Conservation (phyloP, 2,888 invertebrate genomes). For the Lithophane socia region DNA sequence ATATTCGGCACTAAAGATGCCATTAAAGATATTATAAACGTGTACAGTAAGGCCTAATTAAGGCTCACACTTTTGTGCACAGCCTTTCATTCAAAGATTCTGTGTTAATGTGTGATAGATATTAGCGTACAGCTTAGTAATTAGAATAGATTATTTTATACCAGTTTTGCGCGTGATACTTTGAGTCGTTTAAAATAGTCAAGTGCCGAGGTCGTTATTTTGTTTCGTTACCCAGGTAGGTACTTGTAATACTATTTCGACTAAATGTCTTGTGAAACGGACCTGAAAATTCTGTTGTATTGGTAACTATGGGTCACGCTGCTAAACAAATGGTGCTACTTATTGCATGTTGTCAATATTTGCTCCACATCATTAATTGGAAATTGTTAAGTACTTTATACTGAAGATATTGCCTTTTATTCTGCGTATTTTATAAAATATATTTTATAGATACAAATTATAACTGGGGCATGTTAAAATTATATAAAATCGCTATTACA, state of each 20-base stretch:
- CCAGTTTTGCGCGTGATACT: conserved; percentile 61
- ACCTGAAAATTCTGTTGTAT: conserved; percentile 54
- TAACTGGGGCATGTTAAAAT: conserved; percentile 59
- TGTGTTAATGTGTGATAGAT: conserved; percentile 67
- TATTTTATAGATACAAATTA: conserved; percentile 45
- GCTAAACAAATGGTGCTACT: conserved; percentile 67
- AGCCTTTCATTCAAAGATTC: conserved; percentile 56
- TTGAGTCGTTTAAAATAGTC: conserved; percentile 41
- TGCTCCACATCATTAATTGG: conserved; percentile 47
- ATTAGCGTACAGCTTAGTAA: conserved; percentile 61
- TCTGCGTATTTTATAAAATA: conserved; percentile 50
- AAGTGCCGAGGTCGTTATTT: conserved; percentile 38
- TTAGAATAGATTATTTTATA: conserved; percentile 59
- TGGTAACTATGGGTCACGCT: conserved; percentile 51
- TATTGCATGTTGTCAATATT: conserved; percentile 52
- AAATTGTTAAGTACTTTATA: conserved; percentile 36
- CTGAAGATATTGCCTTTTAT: conserved; percentile 35
- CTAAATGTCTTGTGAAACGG: conserved; percentile 43
- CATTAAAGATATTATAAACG: conserved; percentile 73
- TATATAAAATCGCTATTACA: conserved; percentile 77
- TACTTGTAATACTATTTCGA: conserved; percentile 40
- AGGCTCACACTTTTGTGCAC: conserved; percentile 35
- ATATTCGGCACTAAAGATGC: conserved; percentile 92
- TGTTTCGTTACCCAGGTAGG: conserved; percentile 22
- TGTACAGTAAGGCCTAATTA: conserved; percentile 58